Conservation (phyloP, 2,888 invertebrate species). For the Paralinhomoeus sp. region DNA sequence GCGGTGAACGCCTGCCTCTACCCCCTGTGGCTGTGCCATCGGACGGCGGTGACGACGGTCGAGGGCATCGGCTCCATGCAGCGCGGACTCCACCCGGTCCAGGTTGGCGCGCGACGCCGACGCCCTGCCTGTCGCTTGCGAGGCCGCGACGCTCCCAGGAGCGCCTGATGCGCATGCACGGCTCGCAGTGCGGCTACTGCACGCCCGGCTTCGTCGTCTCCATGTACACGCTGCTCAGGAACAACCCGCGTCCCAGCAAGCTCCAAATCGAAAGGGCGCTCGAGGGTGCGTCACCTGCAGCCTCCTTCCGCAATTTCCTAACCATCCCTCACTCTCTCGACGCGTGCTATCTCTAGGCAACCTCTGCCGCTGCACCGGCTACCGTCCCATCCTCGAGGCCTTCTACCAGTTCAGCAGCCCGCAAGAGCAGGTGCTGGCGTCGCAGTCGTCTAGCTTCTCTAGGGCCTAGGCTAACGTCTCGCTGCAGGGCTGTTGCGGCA, state of each 20-base stretch:
- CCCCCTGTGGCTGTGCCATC: slow-evolving; percentile 63
- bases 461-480: too few relatives aligned
- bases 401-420: too few relatives aligned
- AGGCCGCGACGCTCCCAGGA: too few relatives aligned
- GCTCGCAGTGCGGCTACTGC: slow-evolving; percentile 85
- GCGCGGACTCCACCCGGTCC: slow-evolving; percentile 53
- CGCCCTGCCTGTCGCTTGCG: too few relatives aligned
- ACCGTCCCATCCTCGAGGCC: too few relatives aligned
- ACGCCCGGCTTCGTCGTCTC: too few relatives aligned
- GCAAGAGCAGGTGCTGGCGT: too few relatives aligned
- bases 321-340: not conserved
- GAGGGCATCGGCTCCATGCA: slow-evolving; percentile 70
- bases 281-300: slow-evolving; percentile 11
- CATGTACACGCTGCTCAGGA: slow-evolving; percentile 65
- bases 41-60: slow-evolving; percentile 65
- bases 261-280: slow-evolving; percentile 15
- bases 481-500: too few relatives aligned
- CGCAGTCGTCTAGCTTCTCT: too few relatives aligned
- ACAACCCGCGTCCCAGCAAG: slow-evolving; percentile 39
- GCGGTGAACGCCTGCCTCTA: slow-evolving; percentile 63
- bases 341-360: slow-evolving; percentile 30
- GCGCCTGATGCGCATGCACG: slow-evolving; percentile 39
- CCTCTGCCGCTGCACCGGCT: slow-evolving; percentile 74
- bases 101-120: slow-evolving; percentile 32
- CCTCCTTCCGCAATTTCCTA: too few relatives aligned